A percentile compares a stretch with the other conserved stretches of the same genome.
phyloP scores from a whole-genome alignment of 1,140 invertebrate genomes.

The honey bee (Apis mellifera) region DNA sequence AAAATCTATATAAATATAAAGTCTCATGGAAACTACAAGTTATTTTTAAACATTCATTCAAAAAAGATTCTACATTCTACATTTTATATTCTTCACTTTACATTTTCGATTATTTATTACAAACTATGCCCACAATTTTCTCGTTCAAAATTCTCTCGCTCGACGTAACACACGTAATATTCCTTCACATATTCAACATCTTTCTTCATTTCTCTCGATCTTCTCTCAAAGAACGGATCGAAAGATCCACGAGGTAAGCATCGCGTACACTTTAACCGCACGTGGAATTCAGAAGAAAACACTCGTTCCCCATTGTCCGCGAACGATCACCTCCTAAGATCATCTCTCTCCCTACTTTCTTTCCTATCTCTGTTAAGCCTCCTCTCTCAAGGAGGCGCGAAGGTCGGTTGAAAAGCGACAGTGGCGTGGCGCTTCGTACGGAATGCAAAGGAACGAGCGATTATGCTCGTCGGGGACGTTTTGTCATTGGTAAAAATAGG shows the following conservation, averaged over 20 bases:
- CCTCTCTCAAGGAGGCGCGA: neutral
- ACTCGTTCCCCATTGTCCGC: slow-evolving; percentile 45
- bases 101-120: too few species aligned
- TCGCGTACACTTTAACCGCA: neutral
- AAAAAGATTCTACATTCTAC: too few species aligned
- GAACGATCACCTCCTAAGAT: slow-evolving; percentile 33
- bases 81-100: too few species aligned
- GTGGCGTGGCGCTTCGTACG: neutral
- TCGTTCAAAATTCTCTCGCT: too few species aligned
- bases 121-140: too few species aligned
- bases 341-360: slow-evolving; percentile 21
- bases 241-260: slow-evolving; percentile 23
- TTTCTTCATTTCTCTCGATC: too few species aligned
- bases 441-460: neutral
- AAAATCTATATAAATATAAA: too few species aligned
- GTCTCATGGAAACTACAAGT: too few species aligned
- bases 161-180: too few species aligned
- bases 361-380: slow-evolving; percentile 4
- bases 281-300: slow-evolving; percentile 34
- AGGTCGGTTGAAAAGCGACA: slow-evolving; percentile 2
- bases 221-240: neutral
- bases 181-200: slow-evolving; percentile 4
- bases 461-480: neutral
- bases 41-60: too few species aligned
- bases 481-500: slow-evolving; percentile 10